Conservation (phyloP, 2,113 vertebrate species). For the Campylomormyrus tamandua region DNA sequence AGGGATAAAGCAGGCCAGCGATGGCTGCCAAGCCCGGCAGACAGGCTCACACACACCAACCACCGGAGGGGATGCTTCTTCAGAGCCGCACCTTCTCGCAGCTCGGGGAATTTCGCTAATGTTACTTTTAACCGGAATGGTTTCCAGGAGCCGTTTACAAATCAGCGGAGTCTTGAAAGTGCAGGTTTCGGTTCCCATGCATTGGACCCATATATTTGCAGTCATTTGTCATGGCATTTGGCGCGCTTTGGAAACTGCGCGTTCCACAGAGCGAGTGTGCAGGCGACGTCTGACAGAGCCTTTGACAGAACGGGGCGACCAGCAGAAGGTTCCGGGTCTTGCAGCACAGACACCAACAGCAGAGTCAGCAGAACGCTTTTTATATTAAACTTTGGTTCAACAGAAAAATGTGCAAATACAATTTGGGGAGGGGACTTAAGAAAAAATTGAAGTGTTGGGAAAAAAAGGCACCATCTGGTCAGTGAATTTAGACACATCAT, state of each 20-base stretch:
- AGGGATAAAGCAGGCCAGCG: neutral
- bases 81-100: neutral
- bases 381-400: conserved; percentile 6
- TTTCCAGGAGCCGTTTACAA: neutral
- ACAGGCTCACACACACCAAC: neutral
- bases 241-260: neutral
- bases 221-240: neutral
- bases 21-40: neutral
- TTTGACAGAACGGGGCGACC: neutral
- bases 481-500: neutral
- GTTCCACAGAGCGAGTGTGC: neutral
- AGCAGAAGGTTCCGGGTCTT: neutral
- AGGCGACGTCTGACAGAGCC: neutral
- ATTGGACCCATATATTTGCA: neutral
- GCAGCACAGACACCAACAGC: neutral
- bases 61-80: neutral
- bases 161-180: neutral
- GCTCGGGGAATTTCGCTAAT: neutral
- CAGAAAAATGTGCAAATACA: neutral
- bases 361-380: neutral
- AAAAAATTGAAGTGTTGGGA: neutral
- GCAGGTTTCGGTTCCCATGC: neutral
- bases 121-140: neutral
- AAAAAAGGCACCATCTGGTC: neutral
- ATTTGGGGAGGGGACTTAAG: neutral